Conservation (phyloP, 1,140 invertebrate genomes). For the Cotesia vestalis region DNA sequence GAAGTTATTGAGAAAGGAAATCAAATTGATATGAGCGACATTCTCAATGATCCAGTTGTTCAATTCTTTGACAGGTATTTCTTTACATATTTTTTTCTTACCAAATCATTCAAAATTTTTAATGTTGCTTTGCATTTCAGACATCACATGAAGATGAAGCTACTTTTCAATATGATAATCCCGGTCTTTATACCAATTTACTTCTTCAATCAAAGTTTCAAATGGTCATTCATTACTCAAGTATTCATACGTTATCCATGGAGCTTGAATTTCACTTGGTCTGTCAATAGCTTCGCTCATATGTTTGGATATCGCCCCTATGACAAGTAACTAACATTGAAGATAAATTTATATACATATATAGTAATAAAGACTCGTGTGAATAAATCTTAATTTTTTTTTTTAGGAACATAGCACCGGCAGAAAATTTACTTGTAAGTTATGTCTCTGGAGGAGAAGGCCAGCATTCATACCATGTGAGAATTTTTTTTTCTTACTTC, state of each 20-base stretch:
- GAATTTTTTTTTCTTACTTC: too few relatives aligned
- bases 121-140: constrained; percentile 20
- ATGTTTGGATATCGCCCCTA: constrained; percentile 74
- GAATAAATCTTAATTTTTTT: constrained; percentile 2
- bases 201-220: constrained; percentile 23
- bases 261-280: constrained; percentile 74
- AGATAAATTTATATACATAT: background rate
- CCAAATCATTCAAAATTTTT: constrained; percentile 29
- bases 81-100: background rate
- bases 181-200: constrained; percentile 29
- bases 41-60: constrained; percentile 78
- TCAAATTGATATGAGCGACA: constrained; percentile 82
- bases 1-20: constrained; percentile 79
- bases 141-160: background rate
- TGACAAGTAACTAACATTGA: constrained; percentile 64
- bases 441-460: constrained; percentile 70
- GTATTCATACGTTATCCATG: constrained; percentile 58
- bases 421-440: constrained; percentile 48
- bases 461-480: constrained; percentile 88
- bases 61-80: constrained; percentile 71
- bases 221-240: constrained; percentile 15
- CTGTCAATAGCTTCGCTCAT: constrained; percentile 77
- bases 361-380: background rate
- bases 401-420: constrained; percentile 68
- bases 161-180: constrained; percentile 8